Evolutionary conservation across 2,797 vertebrate genomes (phyloP), one percentile per base, ranked within the genome.

Genomic region (Spea hammondii): DNA sequence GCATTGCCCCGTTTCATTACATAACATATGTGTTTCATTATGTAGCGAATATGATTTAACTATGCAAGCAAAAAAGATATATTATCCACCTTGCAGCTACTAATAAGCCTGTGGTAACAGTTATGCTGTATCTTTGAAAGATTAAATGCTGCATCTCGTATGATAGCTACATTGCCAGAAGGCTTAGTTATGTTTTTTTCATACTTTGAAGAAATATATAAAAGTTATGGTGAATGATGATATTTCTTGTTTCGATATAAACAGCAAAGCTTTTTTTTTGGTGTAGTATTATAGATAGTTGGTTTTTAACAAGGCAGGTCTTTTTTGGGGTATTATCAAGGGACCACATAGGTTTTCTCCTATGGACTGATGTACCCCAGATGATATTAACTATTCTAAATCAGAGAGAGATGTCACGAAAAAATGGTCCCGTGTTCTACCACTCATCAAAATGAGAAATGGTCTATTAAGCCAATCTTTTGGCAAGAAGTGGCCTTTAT

Each of bases 11-110:
- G 72, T 71, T 80, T 76, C 53, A 80, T 76, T 76, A 80, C 59
- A 55, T 76, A 80, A 76, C 79, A 74, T 74, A 79, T 70, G 59
- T 79, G 57, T 74, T 79, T 79, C 72, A 74, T 79, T 80, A 76
- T 72, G 54, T 70, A 59, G 68, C 51, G 17, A 71, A 76, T 71
- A 74, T 70, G 73, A 80, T 80, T 80, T 76, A 71, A 74, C 62
- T 66, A 57, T 50, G 60, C 53, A 51, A 46, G 13, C 59, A 71
- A 76, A 62, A 3, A 76, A 72, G 79, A 80, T 71, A 70, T 65
- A 80, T 80, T 66, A 72, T 67, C 53, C 68, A 71, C 67, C 79
- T 80, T 59, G 68, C 67, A 68, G 79, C 79, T 70, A 68, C 67
- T 76, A 80, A 80, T 80, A 80, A 76, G 50, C 51, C 60, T 64